phyloP scores from a whole-genome alignment of 35 echinoderm and acorn worm species.

The Eucidaris tribuloides region DNA sequence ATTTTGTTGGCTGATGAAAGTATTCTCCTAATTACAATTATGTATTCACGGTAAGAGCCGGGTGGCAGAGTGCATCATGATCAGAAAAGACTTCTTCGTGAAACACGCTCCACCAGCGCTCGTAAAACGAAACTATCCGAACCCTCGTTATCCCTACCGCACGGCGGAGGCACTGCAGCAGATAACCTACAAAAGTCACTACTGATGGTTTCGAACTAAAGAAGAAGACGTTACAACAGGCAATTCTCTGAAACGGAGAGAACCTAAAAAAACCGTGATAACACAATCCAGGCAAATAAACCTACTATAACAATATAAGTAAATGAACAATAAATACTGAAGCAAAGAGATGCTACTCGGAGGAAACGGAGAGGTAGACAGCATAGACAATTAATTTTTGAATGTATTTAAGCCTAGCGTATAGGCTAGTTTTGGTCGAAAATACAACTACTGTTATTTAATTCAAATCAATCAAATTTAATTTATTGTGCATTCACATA shows the following conservation, averaged over 20 bases:
- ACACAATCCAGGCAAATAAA: not conserved
- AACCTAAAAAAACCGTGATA: constrained; percentile 26
- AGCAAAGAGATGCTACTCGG: too few species aligned
- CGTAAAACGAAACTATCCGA: constrained; percentile 62
- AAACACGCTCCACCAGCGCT: constrained; percentile 50
- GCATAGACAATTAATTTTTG: too few species aligned
- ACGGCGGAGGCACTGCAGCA: constrained; percentile 40
- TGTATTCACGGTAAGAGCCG: constrained; percentile 61
- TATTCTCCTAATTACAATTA: too few species aligned
- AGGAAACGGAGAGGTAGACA: too few species aligned
- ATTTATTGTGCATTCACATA: too few species aligned
- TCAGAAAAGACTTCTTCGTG: constrained; percentile 84
- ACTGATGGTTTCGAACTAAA: constrained; percentile 80
- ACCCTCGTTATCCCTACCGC: constrained; percentile 55
- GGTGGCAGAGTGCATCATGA: constrained; percentile 86
- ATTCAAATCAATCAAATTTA: too few species aligned
- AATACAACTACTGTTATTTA: too few species aligned
- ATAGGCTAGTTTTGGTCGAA: too few species aligned
- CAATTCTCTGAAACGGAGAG: constrained; percentile 27
- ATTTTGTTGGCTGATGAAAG: too few species aligned
- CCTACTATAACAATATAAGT: too few species aligned
- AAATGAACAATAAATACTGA: too few species aligned
- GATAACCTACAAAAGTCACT: constrained; percentile 64
- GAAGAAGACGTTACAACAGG: constrained; percentile 59
- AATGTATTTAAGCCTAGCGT: too few species aligned